Base-by-base conservation (phyloP, 2,113 vertebrate species). In the Mesoclemmys tuberculata region DNA sequence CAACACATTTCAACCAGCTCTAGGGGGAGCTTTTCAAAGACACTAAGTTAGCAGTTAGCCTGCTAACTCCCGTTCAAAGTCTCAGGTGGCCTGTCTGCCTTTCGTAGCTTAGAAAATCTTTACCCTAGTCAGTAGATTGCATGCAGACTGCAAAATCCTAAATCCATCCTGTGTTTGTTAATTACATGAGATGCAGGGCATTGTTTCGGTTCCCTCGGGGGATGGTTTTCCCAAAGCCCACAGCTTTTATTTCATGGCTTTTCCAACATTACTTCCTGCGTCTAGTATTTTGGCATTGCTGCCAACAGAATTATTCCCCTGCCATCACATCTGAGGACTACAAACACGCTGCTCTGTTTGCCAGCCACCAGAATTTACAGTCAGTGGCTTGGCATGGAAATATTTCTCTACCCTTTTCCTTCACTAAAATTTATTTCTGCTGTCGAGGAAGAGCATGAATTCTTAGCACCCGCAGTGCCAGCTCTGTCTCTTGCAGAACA, bases 361-460 rank as follows among this genome's bases (percentile, higher is more conserved):
- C 78, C 48, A 51, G 78, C 31, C 48, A 0, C 14, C 1, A 1
- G 61, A n/a, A 55, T 84, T 89, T 18, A 58, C 1, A 2, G 83
- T 80, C 56, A 55, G 61, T 2, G 0, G 14, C 5, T 84, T 29
- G 3, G 26, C 88, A 90, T 6, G 77, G 5, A 13, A 0, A 0
- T 2, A 5, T 64, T 92, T 75, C 68, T n/a, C 58, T 12, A 84
- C 90, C 85, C 11, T 24, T 8, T 85, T 31, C 84, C 54, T 54
- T 58, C 0, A 0, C 87, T 82, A 90, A 54, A 46, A 88, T 86
- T 82, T 5, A 10, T 2, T 0, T 2, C 78, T 2, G 0, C 51
- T 21, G n/a, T 1, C 0, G 0, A 85, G 88, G 64, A 84, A 71
- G 64, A 88, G 6, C 0, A 0, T 0, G 5, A 55, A 78, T 83